Evolutionary conservation across 92 coral and sea anemone species (phyloP).

Genomic region (Zoanthus sansibaricus): DNA sequence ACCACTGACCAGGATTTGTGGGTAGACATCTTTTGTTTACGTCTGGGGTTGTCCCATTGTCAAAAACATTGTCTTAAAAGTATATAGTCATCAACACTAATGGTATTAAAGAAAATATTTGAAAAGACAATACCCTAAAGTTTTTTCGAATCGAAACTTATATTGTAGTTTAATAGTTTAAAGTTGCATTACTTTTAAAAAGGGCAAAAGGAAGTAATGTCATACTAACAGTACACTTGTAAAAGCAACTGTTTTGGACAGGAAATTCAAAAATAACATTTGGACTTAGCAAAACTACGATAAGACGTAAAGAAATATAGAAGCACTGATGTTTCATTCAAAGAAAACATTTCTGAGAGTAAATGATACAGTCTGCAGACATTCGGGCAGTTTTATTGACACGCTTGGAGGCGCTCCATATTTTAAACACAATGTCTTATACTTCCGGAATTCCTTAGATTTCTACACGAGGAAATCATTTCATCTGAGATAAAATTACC

Average conservation of each 20-base stretch:
- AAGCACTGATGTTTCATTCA: not conserved
- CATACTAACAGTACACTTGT: not conserved
- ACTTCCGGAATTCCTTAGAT: slow-evolving; percentile 39
- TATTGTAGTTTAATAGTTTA: too few relatives aligned
- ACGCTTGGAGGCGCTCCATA: slow-evolving; percentile 5
- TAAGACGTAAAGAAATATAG: not conserved
- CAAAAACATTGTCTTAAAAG: slow-evolving; percentile 6
- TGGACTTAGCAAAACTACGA: not conserved
- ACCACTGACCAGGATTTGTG: too few relatives aligned
- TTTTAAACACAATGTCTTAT: not conserved
- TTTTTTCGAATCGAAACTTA: too few relatives aligned
- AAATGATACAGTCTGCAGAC: too few relatives aligned
- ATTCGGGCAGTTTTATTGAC: not conserved
- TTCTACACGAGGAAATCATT: slow-evolving; percentile 37
- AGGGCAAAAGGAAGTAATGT: not conserved
- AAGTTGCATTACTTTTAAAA: too few relatives aligned
- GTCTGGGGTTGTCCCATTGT: slow-evolving; percentile 21
- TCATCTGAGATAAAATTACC: slow-evolving; percentile 43
- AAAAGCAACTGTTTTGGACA: not conserved
- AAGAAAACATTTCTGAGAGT: not conserved
- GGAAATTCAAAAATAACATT: not conserved
- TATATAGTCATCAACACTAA: not conserved
- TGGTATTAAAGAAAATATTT: not conserved
- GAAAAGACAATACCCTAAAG: not conserved
- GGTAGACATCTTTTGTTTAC: slow-evolving; percentile 5